Base-by-base conservation (phyloP, 2,888 invertebrate genomes). In the Apantesis nais region DNA sequence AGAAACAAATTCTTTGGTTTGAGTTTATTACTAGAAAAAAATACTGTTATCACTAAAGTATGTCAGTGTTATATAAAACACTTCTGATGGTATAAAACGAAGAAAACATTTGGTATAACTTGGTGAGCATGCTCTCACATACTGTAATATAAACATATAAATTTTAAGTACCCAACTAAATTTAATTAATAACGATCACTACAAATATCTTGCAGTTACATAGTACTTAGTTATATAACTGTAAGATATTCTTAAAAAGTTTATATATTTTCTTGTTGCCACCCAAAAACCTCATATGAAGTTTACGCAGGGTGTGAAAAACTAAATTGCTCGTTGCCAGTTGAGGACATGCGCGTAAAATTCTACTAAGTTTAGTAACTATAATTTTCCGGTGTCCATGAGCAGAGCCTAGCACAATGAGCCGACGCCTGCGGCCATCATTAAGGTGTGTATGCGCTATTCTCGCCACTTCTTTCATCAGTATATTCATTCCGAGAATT, bases 311-410 rank as follows among this genome's bases (percentile, higher is more conserved):
- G 66, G 73, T 78, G 74, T 77, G 83, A 82, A 78, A 84, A 83
- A 85, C 80, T 82, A 82, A 84, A 81, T 78, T 74, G 76, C 78
- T 79, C 69, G 76, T 74, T 76, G 70, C 72, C 70, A 76, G 76
- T 68, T 75, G 76, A 76, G 48, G 68, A 62, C 76, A 76, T 82
- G 83, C 83, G 82, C 75, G 82, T 83, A 79, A 78, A 86, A 76
- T 73, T 83, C 79, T 82, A 82, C 83, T 86, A 90, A 92, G 89
- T 92, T 92, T 86, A 83, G 88, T 84, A 82, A 70, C 70, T 77
- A 89, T 93, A 92, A 93, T 93, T 93, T 93, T 93, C 93, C 92
- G 92, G 92, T 80, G 85, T 78, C 80, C 81, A 83, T 79, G 75
- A 74, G 84, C 87, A 80, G 81, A 84, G 82, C 83, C 78, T 82